phyloP scores from a whole-genome alignment of 2,888 invertebrate species.

The Chironomus riparius region DNA sequence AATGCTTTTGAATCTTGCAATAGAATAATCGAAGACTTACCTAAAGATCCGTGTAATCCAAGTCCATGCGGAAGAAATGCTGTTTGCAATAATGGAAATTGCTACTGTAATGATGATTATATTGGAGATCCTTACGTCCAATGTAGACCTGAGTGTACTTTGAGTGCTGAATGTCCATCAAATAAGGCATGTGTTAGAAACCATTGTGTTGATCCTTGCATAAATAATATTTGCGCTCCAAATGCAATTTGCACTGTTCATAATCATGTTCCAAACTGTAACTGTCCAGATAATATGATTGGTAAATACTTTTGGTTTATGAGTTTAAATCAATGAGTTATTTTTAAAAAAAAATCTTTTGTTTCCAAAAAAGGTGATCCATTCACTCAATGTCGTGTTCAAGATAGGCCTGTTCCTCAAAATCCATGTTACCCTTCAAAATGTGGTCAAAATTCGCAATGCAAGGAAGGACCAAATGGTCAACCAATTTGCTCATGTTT shows the following conservation, averaged over 20 bases:
- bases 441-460: conserved; percentile 57
- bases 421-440: conserved; percentile 60
- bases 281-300: conserved; percentile 48
- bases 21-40: conserved; percentile 27
- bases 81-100: conserved; percentile 57
- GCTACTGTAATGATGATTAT: conserved; percentile 56
- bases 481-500: conserved; percentile 66
- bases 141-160: conserved; percentile 62
- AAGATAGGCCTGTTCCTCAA: conserved; percentile 35
- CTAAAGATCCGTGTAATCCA: conserved; percentile 53
- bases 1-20: conserved; percentile 53
- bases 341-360: neutral
- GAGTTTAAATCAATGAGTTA: neutral
- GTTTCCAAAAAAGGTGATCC: conserved; percentile 24
- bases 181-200: conserved; percentile 61
- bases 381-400: conserved; percentile 29
- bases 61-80: conserved; percentile 66
- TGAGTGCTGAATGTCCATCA: conserved; percentile 58
- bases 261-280: conserved; percentile 64
- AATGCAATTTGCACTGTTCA: conserved; percentile 62
- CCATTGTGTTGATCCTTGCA: conserved; percentile 64
- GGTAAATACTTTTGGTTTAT: conserved; percentile 43
- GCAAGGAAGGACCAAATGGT: conserved; percentile 51
- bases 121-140: conserved; percentile 59
- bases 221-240: conserved; percentile 56